These are phyloP conservation scores for Spodoptera exigua DNA, from an alignment of 2,888 invertebrate species.

Conservation along the genomic window DNA sequence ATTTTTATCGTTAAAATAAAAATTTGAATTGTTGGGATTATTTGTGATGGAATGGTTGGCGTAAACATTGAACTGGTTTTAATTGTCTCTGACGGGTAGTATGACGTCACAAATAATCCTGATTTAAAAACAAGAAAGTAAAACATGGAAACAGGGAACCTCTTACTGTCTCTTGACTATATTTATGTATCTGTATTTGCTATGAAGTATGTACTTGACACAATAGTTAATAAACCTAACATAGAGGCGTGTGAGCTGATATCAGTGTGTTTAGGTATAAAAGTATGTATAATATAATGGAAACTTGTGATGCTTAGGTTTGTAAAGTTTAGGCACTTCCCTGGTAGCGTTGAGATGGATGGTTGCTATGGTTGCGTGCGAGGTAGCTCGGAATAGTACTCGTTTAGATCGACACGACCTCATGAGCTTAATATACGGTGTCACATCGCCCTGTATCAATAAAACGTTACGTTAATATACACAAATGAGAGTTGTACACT, in stretches of 20 bases:
- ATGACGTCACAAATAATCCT: constrained; percentile 46
- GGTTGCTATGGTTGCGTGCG: constrained; percentile 34
- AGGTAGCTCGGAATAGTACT: constrained; percentile 32
- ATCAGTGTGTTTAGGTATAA: constrained; percentile 63
- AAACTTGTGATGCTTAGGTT: constrained; percentile 67
- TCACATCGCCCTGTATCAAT: constrained; percentile 40
- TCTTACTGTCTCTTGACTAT: constrained; percentile 71
- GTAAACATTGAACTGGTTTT: no score
- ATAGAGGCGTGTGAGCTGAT: constrained; percentile 52
- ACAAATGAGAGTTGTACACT: constrained; percentile 33
- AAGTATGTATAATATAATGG: constrained; percentile 38
- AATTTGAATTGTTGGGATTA: constrained; percentile 49
- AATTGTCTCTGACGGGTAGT: neutral
- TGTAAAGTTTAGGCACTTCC: constrained; percentile 42
- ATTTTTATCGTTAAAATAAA: constrained; percentile 58
- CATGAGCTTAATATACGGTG: constrained; percentile 60
- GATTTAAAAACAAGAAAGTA: constrained; percentile 52
- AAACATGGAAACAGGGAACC: constrained; percentile 76
- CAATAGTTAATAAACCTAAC: constrained; percentile 50
- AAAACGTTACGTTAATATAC: constrained; percentile 33
- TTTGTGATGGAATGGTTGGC: constrained; percentile 35
- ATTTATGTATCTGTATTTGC: constrained; percentile 73
- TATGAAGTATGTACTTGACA: constrained; percentile 54
- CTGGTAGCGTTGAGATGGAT: constrained; percentile 32
- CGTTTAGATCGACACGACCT: constrained; percentile 53